These are phyloP conservation scores for Pedetes capensis DNA, from an alignment of 2,113 vertebrate genomes.

Conservation along the genomic window DNA sequence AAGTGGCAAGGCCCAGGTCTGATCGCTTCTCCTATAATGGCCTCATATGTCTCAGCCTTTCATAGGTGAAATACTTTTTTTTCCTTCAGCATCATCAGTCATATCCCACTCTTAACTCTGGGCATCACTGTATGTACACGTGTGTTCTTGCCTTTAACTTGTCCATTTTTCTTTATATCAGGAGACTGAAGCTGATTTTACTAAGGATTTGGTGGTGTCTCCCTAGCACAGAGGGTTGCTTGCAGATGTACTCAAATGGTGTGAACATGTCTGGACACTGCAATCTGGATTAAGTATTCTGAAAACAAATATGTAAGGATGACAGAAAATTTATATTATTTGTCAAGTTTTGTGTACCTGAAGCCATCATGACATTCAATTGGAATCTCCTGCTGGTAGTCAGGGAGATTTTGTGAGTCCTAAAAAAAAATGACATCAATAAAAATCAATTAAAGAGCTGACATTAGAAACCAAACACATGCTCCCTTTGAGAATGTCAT, in stretches of 20 bases:
- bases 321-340: conserved; percentile 32
- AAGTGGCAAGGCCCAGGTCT: background rate
- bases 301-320: conserved; percentile 24
- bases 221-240: background rate
- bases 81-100: too few relatives aligned
- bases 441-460: conserved; percentile 57
- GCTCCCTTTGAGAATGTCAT: background rate
- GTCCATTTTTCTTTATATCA: background rate
- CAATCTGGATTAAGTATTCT: background rate
- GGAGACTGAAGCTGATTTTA: background rate
- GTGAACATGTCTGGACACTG: background rate
- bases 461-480: background rate
- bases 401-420: background rate
- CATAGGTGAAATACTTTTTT: background rate
- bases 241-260: background rate
- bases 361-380: background rate
- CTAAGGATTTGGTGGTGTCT: background rate
- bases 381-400: conserved; percentile 25
- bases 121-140: background rate
- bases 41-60: background rate
- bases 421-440: conserved; percentile 29
- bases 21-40: background rate
- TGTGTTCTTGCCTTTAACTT: background rate
- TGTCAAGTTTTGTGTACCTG: background rate
- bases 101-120: background rate